Evolutionary conservation across 37 sponge, comb jelly and placozoan species (phyloP).

Genomic region (Chondrilla cf. caribensis): DNA sequence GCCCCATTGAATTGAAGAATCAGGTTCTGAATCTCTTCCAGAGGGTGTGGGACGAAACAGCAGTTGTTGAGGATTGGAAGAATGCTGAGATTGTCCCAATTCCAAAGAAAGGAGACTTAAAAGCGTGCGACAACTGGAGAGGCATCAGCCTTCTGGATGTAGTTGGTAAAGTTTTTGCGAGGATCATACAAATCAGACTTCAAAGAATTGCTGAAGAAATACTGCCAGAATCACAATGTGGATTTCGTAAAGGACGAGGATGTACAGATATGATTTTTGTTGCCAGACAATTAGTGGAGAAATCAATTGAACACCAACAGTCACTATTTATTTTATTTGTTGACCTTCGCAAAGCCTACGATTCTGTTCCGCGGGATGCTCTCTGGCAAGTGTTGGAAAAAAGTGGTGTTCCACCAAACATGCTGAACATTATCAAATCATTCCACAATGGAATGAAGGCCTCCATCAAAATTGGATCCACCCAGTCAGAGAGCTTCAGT

Average conservation of each 20-base stretch:
- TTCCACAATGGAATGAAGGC: background rate
- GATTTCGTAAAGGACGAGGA: background rate
- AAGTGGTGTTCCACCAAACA: conserved; percentile 23
- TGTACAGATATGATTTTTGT: conserved; percentile 31
- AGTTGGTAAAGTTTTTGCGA: background rate
- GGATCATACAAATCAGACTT: background rate
- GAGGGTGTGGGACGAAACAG: conserved; percentile 4
- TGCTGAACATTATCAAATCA: conserved; percentile 19
- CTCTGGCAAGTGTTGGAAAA: conserved; percentile 14
- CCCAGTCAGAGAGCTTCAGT: background rate
- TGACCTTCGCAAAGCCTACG: conserved; percentile 29
- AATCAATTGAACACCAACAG: background rate
- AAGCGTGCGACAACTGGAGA: conserved; percentile 12
- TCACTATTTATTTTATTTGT: background rate
- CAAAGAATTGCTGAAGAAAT: background rate
- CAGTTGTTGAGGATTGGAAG: conserved; percentile 21
- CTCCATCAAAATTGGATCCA: conserved; percentile 13
- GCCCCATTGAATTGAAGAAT: background rate
- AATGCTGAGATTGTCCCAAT: conserved; percentile 21
- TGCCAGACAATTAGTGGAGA: conserved; percentile 15
- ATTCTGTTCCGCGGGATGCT: conserved; percentile 9
- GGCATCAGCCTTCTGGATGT: conserved; percentile 22
- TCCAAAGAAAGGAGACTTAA: conserved; percentile 11
- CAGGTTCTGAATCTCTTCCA: conserved; percentile 9
- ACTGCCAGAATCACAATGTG: conserved; percentile 30